Percentiles rank a stretch among this genome's conserved stretches.
Conservation (phyloP, 2,888 invertebrate species). For the Pristionchus exspectatus region DNA sequence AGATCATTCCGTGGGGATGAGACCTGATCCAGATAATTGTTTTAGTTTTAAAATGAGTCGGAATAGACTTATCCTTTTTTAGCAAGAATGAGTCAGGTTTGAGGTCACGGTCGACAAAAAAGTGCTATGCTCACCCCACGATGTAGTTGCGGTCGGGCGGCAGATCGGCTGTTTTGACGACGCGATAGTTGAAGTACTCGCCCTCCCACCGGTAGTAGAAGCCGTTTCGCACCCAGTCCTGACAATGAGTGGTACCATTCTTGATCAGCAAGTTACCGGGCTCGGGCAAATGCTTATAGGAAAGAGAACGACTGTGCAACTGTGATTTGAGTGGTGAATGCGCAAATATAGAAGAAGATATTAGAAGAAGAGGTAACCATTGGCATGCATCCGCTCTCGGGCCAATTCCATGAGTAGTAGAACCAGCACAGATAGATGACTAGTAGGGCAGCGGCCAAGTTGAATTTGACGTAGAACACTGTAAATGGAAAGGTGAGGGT, state of each 20-base stretch:
- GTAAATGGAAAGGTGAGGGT: not conserved
- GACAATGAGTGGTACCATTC: too few relatives aligned
- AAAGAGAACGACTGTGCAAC: too few relatives aligned
- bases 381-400: not conserved
- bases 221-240: not conserved
- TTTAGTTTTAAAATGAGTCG: too few relatives aligned
- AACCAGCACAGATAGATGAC: not conserved
- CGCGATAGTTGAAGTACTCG: conserved; percentile 17
- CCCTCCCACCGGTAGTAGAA: not conserved
- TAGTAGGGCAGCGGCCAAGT: not conserved
- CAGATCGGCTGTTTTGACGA: not conserved
- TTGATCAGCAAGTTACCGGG: too few relatives aligned
- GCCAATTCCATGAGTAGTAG: not conserved
- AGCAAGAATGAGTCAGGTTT: too few relatives aligned
- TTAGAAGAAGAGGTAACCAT: not conserved
- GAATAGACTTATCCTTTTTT: not conserved
- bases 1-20: conserved; percentile 9
- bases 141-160: not conserved
- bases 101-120: too few relatives aligned
- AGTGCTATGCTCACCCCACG: not conserved
- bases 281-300: too few relatives aligned
- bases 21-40: not conserved
- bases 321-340: not conserved
- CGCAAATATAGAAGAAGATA: too few relatives aligned
- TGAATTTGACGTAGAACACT: not conserved